Percentiles rank a stretch among this genome's conserved stretches.
These are phyloP conservation scores for Sclerurus mexicanus DNA, from an alignment of 2,113 vertebrate genomes.

Conservation along the genomic window DNA sequence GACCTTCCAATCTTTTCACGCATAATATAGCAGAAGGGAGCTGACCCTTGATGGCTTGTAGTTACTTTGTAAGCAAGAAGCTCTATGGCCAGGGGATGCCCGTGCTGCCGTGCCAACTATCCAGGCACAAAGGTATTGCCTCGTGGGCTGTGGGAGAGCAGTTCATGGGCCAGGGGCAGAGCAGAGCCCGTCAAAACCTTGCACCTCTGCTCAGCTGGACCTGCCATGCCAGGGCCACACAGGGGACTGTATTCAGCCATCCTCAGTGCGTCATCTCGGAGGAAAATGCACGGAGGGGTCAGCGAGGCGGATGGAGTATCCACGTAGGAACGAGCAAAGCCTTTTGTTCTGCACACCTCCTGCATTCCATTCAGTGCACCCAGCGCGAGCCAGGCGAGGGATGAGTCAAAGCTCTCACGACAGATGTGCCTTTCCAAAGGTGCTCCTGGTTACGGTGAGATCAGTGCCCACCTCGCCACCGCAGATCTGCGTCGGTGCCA, in stretches of 20 bases:
- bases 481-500: background rate
- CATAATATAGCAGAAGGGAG: background rate
- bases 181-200: background rate
- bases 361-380: background rate
- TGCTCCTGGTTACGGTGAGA: background rate
- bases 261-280: fast-evolving
- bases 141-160: background rate
- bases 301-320: background rate
- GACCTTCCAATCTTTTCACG: background rate
- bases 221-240: fast-evolving
- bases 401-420: background rate
- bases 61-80: background rate
- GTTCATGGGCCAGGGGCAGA: background rate
- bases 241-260: fast-evolving
- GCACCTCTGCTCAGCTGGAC: background rate
- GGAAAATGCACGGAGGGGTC: fast-evolving
- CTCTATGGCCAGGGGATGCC: background rate
- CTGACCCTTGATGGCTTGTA: background rate
- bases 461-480: background rate
- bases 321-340: background rate
- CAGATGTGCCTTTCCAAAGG: background rate
- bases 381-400: background rate
- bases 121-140: background rate
- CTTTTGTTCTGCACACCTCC: background rate
- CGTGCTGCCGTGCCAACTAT: background rate